Evolutionary conservation across 1,140 invertebrate species (phyloP).

Genomic region (Phocides pigmalion): DNA sequence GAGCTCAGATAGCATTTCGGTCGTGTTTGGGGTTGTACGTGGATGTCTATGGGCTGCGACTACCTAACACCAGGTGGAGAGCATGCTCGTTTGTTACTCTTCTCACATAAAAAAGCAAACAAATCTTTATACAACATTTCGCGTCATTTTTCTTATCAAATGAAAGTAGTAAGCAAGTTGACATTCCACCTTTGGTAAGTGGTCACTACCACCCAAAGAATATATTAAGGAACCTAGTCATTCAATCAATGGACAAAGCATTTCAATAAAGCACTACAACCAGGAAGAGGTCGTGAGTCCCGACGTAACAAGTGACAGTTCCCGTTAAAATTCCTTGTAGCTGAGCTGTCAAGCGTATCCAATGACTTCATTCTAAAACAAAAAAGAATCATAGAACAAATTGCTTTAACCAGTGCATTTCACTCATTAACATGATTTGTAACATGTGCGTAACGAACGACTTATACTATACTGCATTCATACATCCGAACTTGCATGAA

Average conservation of each 20-base stretch:
- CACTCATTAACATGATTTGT: constrained; percentile 37
- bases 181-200: too few species aligned
- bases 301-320: constrained; percentile 22
- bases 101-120: too few species aligned
- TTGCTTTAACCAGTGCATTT: constrained; percentile 19
- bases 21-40: too few species aligned
- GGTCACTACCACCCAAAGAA: too few species aligned
- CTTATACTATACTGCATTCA: constrained; percentile 22
- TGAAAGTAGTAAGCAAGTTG: too few species aligned
- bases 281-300: constrained; percentile 13
- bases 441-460: constrained; percentile 46
- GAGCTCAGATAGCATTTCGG: too few species aligned
- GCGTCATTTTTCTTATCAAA: too few species aligned
- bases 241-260: not conserved
- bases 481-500: constrained; percentile 22
- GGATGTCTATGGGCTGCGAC: too few species aligned
- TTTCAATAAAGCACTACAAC: constrained; percentile 12
- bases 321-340: constrained; percentile 16
- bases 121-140: too few species aligned
- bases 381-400: constrained; percentile 29
- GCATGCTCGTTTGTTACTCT: too few species aligned
- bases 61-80: too few species aligned
- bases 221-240: not conserved
- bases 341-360: constrained; percentile 27
- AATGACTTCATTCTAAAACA: constrained; percentile 17